Evolutionary conservation across 37 sponge, comb jelly and placozoan species (phyloP).

Genomic region (Mnemiopsis leidyi): DNA sequence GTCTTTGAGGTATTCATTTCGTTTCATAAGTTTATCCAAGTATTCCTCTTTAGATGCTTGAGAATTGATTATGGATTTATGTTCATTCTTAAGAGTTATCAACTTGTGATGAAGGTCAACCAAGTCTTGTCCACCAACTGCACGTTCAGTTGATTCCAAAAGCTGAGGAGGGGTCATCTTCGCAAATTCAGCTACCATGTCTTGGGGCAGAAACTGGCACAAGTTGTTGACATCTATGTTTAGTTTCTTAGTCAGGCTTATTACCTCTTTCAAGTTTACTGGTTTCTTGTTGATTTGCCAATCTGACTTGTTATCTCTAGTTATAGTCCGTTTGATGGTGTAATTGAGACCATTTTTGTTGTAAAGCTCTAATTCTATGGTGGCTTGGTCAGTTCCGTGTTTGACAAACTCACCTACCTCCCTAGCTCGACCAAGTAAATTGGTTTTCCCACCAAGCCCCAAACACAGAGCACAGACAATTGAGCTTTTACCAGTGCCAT

Average conservation of each 20-base stretch:
- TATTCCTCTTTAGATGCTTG: conserved; percentile 63
- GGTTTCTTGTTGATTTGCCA: conserved; percentile 81
- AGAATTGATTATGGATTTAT: conserved; percentile 71
- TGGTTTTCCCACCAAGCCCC: conserved; percentile 85
- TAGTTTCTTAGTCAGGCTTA: conserved; percentile 69
- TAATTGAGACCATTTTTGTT: conserved; percentile 63
- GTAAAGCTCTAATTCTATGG: conserved; percentile 84
- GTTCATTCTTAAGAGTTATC: conserved; percentile 65
- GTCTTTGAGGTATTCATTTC: conserved; percentile 66
- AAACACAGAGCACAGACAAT: conserved; percentile 96
- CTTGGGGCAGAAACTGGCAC: conserved; percentile 98
- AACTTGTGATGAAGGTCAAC: conserved; percentile 73
- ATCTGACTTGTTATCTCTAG: conserved; percentile 74
- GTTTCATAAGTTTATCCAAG: conserved; percentile 39
- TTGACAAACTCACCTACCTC: conserved; percentile 91
- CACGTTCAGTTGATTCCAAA: conserved; percentile 87
- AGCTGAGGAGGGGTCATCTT: conserved; percentile 79
- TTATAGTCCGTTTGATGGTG: conserved; percentile 71
- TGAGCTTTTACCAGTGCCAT: conserved; percentile 97
- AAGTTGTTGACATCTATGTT: conserved; percentile 91
- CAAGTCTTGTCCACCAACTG: conserved; percentile 77
- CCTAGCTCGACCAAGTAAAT: conserved; percentile 86
- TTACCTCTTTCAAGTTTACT: conserved; percentile 68
- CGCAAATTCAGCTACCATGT: conserved; percentile 98
- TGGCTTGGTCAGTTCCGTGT: conserved; percentile 74